Evolutionary conservation across 1,140 invertebrate genomes (phyloP), one percentile per base, ranked within the genome.

Genomic region (Trissolcus basalis): DNA sequence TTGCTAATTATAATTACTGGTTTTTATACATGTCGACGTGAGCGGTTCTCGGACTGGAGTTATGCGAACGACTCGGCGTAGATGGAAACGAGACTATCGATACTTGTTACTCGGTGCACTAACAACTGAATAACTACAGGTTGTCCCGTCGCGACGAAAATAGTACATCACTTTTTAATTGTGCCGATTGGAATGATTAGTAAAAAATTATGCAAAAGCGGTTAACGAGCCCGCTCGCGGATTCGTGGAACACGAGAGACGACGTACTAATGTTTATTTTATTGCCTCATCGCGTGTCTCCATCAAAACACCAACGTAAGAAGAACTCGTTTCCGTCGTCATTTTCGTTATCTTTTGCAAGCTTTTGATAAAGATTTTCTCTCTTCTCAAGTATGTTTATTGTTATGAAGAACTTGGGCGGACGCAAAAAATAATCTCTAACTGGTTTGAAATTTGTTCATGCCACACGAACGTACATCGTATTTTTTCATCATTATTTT

Each of bases 191-290:
- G 49, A 56, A 70, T 70, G 67, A 77, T 77, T 65, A 69, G 51
- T 71, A 60, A 77, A 77, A 71, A 77, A 77, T 77, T 70, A 77
- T 77, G 65, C 73, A 77, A 77, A 77, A 49, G 47, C 15, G 48
- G 50, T 70, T 77, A 77, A 77, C 68, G 51, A 77, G 68, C 19
- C 45, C 49, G 68, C 45, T 61, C 51, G 70, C 36, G 45, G 19
- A 15, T 77, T 77, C 61, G 51, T 50, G 48, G 74, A 72, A 68
- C 47, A 19, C 63, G 7, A 16, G 39, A 1, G 36, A 36, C 54
- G 59, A 53, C 60, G 55, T 54, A 35, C 56, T 61, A 63, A 68
- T 77, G 71, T 68, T 74, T 74, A 74, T 74, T 74, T 74, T 68
- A 74, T 74, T 74, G 53, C 63, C 12, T 32, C 39, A 55, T 77